Evolutionary conservation across 1,140 invertebrate species (phyloP).

Genomic region (Hydropsyche tenuis): DNA sequence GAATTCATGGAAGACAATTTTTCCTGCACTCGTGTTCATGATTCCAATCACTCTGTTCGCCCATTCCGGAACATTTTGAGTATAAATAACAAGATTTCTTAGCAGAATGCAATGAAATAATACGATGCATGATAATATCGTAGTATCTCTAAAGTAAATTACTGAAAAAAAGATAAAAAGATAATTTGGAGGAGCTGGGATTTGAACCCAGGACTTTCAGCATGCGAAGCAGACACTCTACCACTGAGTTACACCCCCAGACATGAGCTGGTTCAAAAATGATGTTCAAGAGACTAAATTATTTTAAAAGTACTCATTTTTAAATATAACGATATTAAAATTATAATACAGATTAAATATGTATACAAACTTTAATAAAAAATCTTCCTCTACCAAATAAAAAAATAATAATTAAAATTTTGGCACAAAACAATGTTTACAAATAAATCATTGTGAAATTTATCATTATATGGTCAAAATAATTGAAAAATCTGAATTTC

Average conservation of each 20-base stretch:
- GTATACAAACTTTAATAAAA: too few relatives aligned
- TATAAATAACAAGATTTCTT: conserved; percentile 21
- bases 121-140: conserved; percentile 23
- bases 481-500: too few relatives aligned
- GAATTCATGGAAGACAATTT: conserved; percentile 35
- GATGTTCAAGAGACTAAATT: too few relatives aligned
- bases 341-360: too few relatives aligned
- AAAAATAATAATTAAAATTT: too few relatives aligned
- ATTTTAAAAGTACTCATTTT: too few relatives aligned
- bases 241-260: conserved; percentile 78
- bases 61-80: neutral
- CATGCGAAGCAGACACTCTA: conserved; percentile 81
- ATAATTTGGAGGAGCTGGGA: conserved; percentile 71
- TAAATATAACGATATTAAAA: too few relatives aligned
- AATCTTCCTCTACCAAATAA: too few relatives aligned
- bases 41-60: conserved; percentile 13
- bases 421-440: too few relatives aligned
- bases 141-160: conserved; percentile 33
- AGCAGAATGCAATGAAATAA: conserved; percentile 29
- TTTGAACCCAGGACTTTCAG: conserved; percentile 80
- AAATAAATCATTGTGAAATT: too few relatives aligned
- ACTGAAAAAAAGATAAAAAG: conserved; percentile 43
- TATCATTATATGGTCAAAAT: too few relatives aligned
- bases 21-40: conserved; percentile 31
- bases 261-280: neutral